Evolutionary conservation across 2,797 vertebrate genomes (phyloP), one percentile per base, ranked within the genome.

Genomic region (Poecile montanus): DNA sequence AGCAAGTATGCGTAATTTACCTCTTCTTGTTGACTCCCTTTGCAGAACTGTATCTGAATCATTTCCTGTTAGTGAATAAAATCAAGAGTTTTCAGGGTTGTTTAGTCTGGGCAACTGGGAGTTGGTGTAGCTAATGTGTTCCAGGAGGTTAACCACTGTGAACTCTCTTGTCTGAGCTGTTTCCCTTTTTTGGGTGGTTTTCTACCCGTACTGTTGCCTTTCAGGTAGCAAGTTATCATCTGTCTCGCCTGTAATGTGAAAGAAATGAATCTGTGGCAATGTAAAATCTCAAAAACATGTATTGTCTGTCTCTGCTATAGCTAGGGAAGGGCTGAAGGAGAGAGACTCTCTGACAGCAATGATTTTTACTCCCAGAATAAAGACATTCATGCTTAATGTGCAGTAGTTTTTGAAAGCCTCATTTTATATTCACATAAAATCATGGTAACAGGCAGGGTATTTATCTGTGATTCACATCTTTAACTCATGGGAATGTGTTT

Each of bases 81-180:
- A 97, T 91, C 94, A 89, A 95, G 96, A 96, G 86, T 95, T 96
- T 95, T 78, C 87, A 74, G 92, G 83, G 89, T 96, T 97, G 96
- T 98, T 98, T 97, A 97, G 96, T 97, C 98, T 98, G 96, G 95
- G 83, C 89, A 93, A 88, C 86, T 76, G 93, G 94, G 96, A 97
- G 89, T 93, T 95, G 92, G 92, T 95, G 88, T 92, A 87, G 93
- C 85, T 97, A 96, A 97, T 97, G 93, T 96, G 84, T 95, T 97
- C 96, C 87, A 87, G 96, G 94, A 97, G 97, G 94, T 95, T 97
- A 96, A 96, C 96, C 91, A 93, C 94, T 96, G 91, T 94, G 96
- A 97, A 97, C 92, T 96, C 93, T 92, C 95, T 94, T 78, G 96
- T 97, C 97, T 97, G 96, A 94, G 81, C 85, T 45, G 42, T 93